phyloP scores from a whole-genome alignment of 1,140 invertebrate species.

The Aphis craccivora region DNA sequence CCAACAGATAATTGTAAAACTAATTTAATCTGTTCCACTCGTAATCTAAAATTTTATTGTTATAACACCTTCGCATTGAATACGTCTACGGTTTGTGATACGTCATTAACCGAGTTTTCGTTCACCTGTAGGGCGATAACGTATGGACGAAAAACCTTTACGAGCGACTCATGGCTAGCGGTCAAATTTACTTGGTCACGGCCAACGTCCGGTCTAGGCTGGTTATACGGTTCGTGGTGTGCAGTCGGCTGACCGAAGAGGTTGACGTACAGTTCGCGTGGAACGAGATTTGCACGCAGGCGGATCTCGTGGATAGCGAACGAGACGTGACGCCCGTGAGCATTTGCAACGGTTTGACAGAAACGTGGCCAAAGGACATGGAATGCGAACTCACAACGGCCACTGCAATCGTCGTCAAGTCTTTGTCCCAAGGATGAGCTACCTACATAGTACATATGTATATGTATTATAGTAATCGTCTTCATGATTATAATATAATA shows the following conservation, averaged over 20 bases:
- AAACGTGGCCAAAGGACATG: background rate
- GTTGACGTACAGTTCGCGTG: conserved; percentile 83
- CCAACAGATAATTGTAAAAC: no score
- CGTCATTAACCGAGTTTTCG: background rate
- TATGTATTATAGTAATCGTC: background rate
- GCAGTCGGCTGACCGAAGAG: conserved; percentile 74
- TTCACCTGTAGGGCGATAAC: conserved; percentile 73
- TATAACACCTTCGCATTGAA: background rate
- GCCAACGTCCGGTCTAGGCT: conserved; percentile 73
- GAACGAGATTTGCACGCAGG: conserved; percentile 64
- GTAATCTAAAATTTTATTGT: background rate
- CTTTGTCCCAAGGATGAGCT: background rate
- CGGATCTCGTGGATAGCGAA: background rate
- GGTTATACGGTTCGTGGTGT: conserved; percentile 85
- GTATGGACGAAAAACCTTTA: conserved; percentile 77
- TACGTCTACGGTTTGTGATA: background rate
- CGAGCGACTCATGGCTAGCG: conserved; percentile 77
- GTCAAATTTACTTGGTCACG: conserved; percentile 85
- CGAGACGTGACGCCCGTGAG: background rate
- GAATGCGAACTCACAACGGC: background rate
- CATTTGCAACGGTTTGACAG: background rate
- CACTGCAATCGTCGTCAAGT: background rate
- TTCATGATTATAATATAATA: background rate
- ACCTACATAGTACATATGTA: background rate
- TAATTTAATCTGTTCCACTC: no score